These are phyloP conservation scores for Spodoptera litura DNA, from an alignment of 1,140 invertebrate species.

Conservation along the genomic window DNA sequence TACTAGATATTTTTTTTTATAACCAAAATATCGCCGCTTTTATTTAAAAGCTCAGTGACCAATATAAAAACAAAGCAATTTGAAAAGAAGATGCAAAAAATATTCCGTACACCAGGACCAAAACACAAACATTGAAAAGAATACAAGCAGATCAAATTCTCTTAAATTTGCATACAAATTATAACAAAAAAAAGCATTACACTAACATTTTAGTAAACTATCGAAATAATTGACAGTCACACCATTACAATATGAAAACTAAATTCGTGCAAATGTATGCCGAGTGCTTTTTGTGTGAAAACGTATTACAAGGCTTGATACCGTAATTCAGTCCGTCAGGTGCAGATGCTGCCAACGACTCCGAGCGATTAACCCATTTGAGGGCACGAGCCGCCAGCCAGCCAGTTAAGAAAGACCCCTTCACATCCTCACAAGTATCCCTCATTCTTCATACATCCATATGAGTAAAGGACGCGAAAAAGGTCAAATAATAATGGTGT, in stretches of 20 bases:
- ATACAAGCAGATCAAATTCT: no score
- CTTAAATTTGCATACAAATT: no score
- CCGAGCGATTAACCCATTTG: slow-evolving; percentile 81
- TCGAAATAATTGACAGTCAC: slow-evolving; percentile 30
- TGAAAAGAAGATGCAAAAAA: no score
- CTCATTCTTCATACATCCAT: slow-evolving; percentile 12
- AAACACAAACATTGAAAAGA: no score
- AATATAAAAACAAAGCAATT: no score
- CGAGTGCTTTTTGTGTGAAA: slow-evolving; percentile 64
- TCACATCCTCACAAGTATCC: slow-evolving; percentile 45
- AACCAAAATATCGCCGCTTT: no score
- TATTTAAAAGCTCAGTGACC: no score
- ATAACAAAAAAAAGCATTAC: neutral
- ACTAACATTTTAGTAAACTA: neutral
- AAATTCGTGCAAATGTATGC: slow-evolving; percentile 53
- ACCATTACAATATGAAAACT: slow-evolving; percentile 41
- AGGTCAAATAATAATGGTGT: slow-evolving; percentile 55
- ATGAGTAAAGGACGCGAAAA: slow-evolving; percentile 41
- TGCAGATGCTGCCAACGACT: slow-evolving; percentile 77
- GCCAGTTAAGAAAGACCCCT: slow-evolving; percentile 61
- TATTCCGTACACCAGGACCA: no score
- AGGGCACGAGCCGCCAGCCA: slow-evolving; percentile 54
- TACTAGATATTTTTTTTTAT: no score
- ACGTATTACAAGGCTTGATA: slow-evolving; percentile 65
- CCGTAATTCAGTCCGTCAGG: slow-evolving; percentile 81